Percentiles rank a stretch among this genome's conserved stretches.
These are phyloP conservation scores for Tromatobia lineatoria DNA, from an alignment of 2,888 invertebrate genomes.

Conservation along the genomic window DNA sequence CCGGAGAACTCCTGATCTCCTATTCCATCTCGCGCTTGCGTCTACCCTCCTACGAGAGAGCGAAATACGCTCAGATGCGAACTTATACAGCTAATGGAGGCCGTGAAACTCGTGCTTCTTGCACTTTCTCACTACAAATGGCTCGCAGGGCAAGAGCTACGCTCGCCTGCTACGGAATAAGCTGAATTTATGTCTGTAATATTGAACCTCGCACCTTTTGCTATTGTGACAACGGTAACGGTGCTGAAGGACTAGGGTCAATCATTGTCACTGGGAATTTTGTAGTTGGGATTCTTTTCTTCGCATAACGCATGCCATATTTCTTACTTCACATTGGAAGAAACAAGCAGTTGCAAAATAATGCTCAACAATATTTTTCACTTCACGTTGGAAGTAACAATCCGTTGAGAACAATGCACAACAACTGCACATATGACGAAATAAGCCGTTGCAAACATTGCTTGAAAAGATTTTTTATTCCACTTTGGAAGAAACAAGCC, in stretches of 20 bases:
- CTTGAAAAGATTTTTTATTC: no score
- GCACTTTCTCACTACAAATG: slow-evolving; percentile 49
- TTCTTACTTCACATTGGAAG: no score
- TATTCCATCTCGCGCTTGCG: slow-evolving; percentile 26
- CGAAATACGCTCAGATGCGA: slow-evolving; percentile 31
- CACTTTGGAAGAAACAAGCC: no score
- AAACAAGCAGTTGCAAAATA: no score
- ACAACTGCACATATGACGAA: no score
- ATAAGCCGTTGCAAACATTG: no score
- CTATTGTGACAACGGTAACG: slow-evolving; percentile 7
- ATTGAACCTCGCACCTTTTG: slow-evolving; percentile 22
- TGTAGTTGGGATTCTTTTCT: not conserved
- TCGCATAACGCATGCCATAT: not conserved
- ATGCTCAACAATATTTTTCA: no score
- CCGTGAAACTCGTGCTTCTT: slow-evolving; percentile 24
- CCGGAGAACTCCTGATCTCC: slow-evolving; percentile 39
- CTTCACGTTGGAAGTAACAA: no score
- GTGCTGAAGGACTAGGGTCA: not conserved
- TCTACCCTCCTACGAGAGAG: not conserved
- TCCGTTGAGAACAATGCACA: no score
- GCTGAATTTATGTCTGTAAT: slow-evolving; percentile 52
- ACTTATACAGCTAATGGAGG: slow-evolving; percentile 62
- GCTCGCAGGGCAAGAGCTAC: not conserved
- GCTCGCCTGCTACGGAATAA: slow-evolving; percentile 39
- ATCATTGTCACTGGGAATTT: not conserved